A percentile compares a stretch with the other conserved stretches of the same genome.
Evolutionary conservation across 1,140 invertebrate genomes (phyloP).

Genomic region (Lasioglossum albipes): DNA sequence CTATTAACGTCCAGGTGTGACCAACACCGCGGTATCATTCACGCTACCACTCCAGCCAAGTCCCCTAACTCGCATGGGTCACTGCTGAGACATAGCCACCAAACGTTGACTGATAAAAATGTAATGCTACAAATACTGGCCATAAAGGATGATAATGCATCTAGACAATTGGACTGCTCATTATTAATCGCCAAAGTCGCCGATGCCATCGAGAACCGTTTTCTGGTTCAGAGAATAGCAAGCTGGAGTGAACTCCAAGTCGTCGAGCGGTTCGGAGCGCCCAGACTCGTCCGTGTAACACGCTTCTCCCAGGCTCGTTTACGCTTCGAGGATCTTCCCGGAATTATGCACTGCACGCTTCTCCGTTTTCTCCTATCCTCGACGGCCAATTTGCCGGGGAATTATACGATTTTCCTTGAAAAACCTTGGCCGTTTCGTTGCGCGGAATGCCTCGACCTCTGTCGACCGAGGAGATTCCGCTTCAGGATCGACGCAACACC

Average conservation of each 20-base stretch:
- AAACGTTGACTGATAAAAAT: too few species aligned
- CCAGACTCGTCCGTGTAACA: not conserved
- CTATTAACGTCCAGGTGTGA: constrained; percentile 10
- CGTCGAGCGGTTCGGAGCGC: not conserved
- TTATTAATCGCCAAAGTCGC: too few species aligned
- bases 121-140: too few species aligned
- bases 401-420: constrained; percentile 6
- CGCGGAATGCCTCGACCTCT: not conserved
- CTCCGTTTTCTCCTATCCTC: not conserved
- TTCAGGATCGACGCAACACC: not conserved
- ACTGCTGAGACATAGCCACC: too few species aligned
- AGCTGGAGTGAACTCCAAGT: not conserved
- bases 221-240: too few species aligned
- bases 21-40: constrained; percentile 9
- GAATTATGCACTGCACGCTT: not conserved
- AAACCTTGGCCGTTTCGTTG: not conserved
- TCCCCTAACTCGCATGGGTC: not conserved
- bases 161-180: too few species aligned
- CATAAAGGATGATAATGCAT: too few species aligned
- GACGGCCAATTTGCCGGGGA: constrained; percentile 18
- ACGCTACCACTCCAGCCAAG: constrained; percentile 9
- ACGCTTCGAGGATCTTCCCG: constrained; percentile 10
- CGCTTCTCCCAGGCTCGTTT: not conserved
- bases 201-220: too few species aligned
- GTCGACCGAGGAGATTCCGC: not conserved